These are phyloP conservation scores for Spodoptera litura DNA, from an alignment of 1,140 invertebrate species.

Conservation along the genomic window DNA sequence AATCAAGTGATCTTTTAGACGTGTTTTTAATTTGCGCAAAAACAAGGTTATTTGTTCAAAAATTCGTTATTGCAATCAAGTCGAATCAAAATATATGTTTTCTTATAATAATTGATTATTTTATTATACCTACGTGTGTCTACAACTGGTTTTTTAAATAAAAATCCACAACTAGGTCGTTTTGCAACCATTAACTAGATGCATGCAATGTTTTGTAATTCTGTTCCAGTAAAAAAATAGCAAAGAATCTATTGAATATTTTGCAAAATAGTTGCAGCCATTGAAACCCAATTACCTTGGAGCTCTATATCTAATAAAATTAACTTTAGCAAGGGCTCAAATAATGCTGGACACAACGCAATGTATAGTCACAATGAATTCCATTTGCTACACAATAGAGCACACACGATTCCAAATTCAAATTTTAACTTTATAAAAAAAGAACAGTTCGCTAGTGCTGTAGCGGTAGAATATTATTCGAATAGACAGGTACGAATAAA, in stretches of 20 bases:
- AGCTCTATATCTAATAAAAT: conserved; percentile 25
- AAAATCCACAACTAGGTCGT: conserved; percentile 45
- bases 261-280: conserved; percentile 66
- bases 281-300: conserved; percentile 46
- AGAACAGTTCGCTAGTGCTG: conserved; percentile 61
- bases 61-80: conserved; percentile 24
- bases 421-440: conserved; percentile 77
- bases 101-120: conserved; percentile 43
- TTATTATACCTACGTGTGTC: conserved; percentile 36
- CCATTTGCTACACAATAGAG: conserved; percentile 82
- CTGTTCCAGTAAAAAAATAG: conserved; percentile 55
- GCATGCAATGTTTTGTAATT: conserved; percentile 48
- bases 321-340: conserved; percentile 47
- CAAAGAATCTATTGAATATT: conserved; percentile 69
- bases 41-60: conserved; percentile 37
- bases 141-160: conserved; percentile 44
- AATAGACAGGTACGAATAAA: conserved; percentile 1
- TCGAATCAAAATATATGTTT: conserved; percentile 43
- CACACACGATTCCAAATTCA: conserved; percentile 83
- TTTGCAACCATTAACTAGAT: conserved; percentile 36
- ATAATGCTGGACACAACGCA: conserved; percentile 62
- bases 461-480: conserved; percentile 18
- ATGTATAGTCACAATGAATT: conserved; percentile 70
- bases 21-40: conserved; percentile 24
- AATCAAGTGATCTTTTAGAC: not conserved